Conservation (phyloP, 1,140 invertebrate genomes). For the Dendrolimus punctatus region DNA sequence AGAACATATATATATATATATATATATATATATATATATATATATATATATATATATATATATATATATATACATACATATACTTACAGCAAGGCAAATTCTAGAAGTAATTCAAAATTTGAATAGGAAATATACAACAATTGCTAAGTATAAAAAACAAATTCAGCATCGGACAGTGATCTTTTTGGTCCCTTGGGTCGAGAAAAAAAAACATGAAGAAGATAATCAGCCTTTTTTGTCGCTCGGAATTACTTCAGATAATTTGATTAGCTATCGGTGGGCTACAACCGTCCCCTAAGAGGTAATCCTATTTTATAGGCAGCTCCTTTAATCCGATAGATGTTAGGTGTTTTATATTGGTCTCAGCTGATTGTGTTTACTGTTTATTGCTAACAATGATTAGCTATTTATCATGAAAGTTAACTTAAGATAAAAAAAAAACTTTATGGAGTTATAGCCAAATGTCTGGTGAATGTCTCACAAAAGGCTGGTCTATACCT, state of each 20-base stretch:
- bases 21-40: too few species aligned
- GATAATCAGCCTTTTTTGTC: slow-evolving; percentile 60
- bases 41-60: too few species aligned
- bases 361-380: slow-evolving; percentile 27
- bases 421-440: neutral
- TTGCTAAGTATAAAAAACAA: slow-evolving; percentile 13
- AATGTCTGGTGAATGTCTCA: too few species aligned
- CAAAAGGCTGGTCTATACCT: too few species aligned
- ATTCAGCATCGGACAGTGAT: slow-evolving; percentile 33
- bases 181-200: slow-evolving; percentile 28
- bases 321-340: slow-evolving; percentile 48
- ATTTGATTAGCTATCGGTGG: slow-evolving; percentile 60
- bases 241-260: slow-evolving; percentile 48
- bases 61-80: too few species aligned
- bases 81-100: too few species aligned
- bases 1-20: too few species aligned
- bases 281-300: slow-evolving; percentile 43
- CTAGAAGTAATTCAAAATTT: too few species aligned
- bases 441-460: too few species aligned
- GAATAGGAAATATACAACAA: slow-evolving; percentile 9
- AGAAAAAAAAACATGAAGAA: slow-evolving; percentile 44
- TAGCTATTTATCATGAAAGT: slow-evolving; percentile 1
- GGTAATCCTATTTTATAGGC: slow-evolving; percentile 53
- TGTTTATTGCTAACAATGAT: slow-evolving; percentile 10
- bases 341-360: slow-evolving; percentile 26